phyloP scores from a whole-genome alignment of 2,797 vertebrate genomes.

The Takifugu ocellatus region DNA sequence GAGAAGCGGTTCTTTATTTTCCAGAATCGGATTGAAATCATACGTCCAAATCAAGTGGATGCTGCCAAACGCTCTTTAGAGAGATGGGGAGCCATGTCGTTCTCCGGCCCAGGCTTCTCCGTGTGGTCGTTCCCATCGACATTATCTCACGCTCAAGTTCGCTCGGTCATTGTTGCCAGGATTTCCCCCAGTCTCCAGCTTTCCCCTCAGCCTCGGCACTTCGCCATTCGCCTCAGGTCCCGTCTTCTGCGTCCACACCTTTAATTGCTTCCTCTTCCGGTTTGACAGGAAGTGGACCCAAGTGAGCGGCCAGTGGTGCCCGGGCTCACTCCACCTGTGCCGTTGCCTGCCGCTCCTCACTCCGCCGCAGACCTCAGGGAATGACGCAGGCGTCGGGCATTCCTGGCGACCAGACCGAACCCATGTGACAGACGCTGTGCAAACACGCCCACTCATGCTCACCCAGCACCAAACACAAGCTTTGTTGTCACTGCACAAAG shows the following conservation, averaged over 20 bases:
- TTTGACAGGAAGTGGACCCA: slow-evolving; percentile 6
- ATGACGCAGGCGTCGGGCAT: slow-evolving; percentile 48
- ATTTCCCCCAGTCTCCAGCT: slow-evolving; percentile 65
- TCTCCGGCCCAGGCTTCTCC: slow-evolving; percentile 16
- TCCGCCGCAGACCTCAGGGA: slow-evolving; percentile 10
- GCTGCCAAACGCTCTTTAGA: no score
- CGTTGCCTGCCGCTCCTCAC: background rate
- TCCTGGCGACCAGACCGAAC: slow-evolving; percentile 55
- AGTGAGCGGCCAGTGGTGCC: background rate
- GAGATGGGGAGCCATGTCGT: no score
- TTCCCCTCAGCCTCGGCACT: background rate
- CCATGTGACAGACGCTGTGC: slow-evolving; percentile 49
- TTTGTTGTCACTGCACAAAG: slow-evolving; percentile 71
- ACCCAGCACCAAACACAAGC: slow-evolving; percentile 62
- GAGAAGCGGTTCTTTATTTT: no score
- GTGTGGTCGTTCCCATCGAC: slow-evolving; percentile 41
- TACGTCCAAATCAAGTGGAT: background rate
- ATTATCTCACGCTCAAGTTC: slow-evolving; percentile 61
- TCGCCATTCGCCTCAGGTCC: no score
- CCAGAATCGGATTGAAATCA: background rate
- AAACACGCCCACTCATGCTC: slow-evolving; percentile 52
- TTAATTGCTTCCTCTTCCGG: slow-evolving; percentile 7
- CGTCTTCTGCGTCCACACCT: no score
- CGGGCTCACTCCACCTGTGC: slow-evolving; percentile 17
- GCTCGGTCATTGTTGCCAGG: slow-evolving; percentile 64